Evolutionary conservation across 2,113 vertebrate genomes (phyloP).

Genomic region (Heterotilapia buettikoferi): DNA sequence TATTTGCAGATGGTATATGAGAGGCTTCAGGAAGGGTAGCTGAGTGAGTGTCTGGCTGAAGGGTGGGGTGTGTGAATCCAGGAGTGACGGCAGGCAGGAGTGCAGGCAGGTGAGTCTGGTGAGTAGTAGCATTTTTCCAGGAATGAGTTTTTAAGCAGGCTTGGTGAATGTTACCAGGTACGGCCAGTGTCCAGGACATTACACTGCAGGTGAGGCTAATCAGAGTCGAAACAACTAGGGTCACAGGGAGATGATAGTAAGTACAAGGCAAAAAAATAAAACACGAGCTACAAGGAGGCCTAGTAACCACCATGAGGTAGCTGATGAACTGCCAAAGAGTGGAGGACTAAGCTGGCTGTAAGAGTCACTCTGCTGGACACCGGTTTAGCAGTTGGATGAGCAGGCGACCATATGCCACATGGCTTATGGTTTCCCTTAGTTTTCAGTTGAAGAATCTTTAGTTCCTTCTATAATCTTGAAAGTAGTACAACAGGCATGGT

Average conservation of each 20-base stretch:
- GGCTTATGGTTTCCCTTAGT: neutral
- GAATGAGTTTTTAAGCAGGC: no score
- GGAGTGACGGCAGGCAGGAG: no score
- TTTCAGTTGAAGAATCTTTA: neutral
- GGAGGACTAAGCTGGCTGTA: neutral
- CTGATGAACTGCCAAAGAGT: neutral
- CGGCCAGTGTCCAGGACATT: no score
- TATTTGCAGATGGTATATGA: neutral
- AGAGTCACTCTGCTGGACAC: neutral
- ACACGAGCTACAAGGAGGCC: neutral
- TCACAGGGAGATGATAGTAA: neutral
- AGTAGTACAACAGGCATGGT: neutral
- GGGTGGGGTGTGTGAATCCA: neutral
- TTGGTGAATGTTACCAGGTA: no score
- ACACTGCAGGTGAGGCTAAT: no score
- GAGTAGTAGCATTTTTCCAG: no score
- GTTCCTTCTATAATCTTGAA: accelerated
- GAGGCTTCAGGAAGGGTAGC: neutral
- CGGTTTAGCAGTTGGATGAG: neutral
- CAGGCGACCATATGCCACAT: neutral
- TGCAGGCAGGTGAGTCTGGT: no score
- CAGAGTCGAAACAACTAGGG: neutral
- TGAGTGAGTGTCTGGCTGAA: neutral
- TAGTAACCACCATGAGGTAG: neutral
- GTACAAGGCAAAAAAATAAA: neutral